Percentiles rank a stretch among this genome's conserved stretches.
Evolutionary conservation across 1,140 invertebrate species (phyloP).

Genomic region (Monomorium pharaonis): DNA sequence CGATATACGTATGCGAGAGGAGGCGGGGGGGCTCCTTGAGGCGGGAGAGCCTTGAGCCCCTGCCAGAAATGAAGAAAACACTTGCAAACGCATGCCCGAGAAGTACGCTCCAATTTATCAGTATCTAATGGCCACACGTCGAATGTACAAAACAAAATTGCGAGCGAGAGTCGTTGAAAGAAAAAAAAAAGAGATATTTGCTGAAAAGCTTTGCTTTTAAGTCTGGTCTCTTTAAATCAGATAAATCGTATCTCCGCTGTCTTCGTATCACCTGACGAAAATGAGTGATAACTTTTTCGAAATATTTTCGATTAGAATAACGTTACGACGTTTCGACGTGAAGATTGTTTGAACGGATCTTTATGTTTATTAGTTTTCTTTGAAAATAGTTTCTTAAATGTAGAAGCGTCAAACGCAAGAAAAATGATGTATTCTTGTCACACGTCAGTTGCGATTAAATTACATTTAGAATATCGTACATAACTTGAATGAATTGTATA

Average conservation of each 20-base stretch:
- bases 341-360: neutral
- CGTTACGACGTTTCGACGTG: neutral
- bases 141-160: neutral
- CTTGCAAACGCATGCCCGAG: constrained; percentile 75
- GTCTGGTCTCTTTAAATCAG: neutral
- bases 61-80: constrained; percentile 84
- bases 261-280: no score
- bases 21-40: constrained; percentile 46
- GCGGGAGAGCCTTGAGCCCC: constrained; percentile 78
- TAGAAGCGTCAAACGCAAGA: neutral
- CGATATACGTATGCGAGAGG: constrained; percentile 59
- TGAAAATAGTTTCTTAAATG: neutral
- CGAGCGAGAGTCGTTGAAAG: neutral
- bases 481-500: neutral
- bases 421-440: neutral
- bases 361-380: neutral
- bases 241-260: neutral
- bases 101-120: constrained; percentile 74
- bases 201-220: neutral
- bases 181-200: neutral
- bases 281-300: neutral
- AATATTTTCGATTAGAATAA: neutral
- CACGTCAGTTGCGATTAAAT: neutral
- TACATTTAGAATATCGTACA: neutral
- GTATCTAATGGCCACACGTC: constrained; percentile 46